A percentile compares a stretch with the other conserved stretches of the same genome.
phyloP scores from a whole-genome alignment of 2,888 invertebrate species.

The Chymomyza amoena region DNA sequence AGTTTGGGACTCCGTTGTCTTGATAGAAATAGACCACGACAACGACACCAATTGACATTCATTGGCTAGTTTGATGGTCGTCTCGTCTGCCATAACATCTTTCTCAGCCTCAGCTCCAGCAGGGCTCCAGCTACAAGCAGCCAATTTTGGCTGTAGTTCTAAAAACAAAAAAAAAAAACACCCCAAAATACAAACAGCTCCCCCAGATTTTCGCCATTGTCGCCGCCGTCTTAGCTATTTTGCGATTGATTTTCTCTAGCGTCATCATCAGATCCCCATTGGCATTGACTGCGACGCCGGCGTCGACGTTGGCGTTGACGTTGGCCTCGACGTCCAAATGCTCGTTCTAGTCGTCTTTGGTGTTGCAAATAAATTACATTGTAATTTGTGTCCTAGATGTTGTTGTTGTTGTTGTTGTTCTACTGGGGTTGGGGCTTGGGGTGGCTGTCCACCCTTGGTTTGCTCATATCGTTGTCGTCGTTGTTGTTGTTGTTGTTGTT shows the following conservation, averaged over 20 bases:
- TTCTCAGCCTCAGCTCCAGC: neutral
- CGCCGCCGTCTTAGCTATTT: slow-evolving; percentile 41
- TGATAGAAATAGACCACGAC: slow-evolving; percentile 30
- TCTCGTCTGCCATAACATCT: slow-evolving; percentile 3
- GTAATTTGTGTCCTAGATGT: slow-evolving; percentile 69
- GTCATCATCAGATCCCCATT: neutral
- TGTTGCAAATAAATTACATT: slow-evolving; percentile 66
- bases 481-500: slow-evolving; percentile 26
- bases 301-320: too few relatives aligned
- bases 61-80: slow-evolving; percentile 65
- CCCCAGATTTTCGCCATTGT: slow-evolving; percentile 25
- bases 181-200: neutral
- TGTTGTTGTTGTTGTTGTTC: slow-evolving; percentile 38
- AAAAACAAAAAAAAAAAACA: neutral
- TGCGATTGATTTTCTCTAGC: slow-evolving; percentile 61
- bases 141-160: neutral
- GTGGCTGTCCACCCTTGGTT: slow-evolving; percentile 36
- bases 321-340: neutral
- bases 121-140: slow-evolving; percentile 6
- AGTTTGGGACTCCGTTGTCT: slow-evolving; percentile 4
- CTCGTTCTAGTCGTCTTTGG: neutral
- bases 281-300: slow-evolving; percentile 36
- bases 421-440: neutral
- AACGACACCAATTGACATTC: slow-evolving; percentile 64
- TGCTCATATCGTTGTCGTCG: slow-evolving; percentile 4